These are phyloP conservation scores for Centrocercus urophasianus DNA, from an alignment of 2,113 vertebrate species.

Conservation along the genomic window DNA sequence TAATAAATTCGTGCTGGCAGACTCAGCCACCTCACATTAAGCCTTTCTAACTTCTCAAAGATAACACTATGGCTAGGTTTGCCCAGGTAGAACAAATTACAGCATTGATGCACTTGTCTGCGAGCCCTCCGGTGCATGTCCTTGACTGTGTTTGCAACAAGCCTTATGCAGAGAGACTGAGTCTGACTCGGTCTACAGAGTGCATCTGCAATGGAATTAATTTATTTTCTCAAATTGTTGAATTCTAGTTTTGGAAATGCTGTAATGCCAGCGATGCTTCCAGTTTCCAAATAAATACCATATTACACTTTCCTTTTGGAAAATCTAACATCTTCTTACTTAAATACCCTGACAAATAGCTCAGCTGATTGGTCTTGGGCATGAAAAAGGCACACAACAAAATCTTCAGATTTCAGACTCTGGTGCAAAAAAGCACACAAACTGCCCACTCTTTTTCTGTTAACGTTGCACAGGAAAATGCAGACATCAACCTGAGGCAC, in stretches of 20 bases:
- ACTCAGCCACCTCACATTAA: neutral
- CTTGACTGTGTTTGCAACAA: neutral
- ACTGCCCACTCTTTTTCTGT: neutral
- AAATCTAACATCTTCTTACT: neutral
- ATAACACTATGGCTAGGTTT: neutral
- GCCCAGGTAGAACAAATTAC: neutral
- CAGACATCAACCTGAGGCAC: neutral
- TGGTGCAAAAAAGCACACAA: neutral
- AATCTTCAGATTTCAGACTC: neutral
- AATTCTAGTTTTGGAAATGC: neutral
- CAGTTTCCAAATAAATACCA: neutral
- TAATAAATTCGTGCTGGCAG: constrained; percentile 14
- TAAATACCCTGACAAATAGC: neutral
- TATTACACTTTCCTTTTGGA: constrained; percentile 4
- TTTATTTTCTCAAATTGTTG: neutral
- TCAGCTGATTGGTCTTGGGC: neutral
- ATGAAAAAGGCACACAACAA: neutral
- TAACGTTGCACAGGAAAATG: neutral
- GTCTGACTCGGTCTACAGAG: neutral
- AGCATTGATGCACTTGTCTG: neutral
- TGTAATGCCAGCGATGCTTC: neutral
- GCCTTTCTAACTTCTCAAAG: neutral
- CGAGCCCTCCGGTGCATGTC: neutral
- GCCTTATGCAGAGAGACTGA: neutral
- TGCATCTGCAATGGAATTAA: neutral